Conservation (phyloP, 2,888 invertebrate species). For the Charanyca ferruginea region DNA sequence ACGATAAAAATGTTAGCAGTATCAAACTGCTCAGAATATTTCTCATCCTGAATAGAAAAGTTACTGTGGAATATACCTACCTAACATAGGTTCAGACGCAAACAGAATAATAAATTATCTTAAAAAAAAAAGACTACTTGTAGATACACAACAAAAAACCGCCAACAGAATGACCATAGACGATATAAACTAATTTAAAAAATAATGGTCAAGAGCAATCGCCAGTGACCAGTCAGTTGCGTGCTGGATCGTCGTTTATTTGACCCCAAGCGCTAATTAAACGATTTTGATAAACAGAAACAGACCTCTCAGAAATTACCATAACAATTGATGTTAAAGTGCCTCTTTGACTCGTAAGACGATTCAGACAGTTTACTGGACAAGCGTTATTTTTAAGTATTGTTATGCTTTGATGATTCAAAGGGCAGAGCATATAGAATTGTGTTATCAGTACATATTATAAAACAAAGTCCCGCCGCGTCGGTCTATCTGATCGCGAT, state of each 20-base stretch:
- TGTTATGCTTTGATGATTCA: background rate
- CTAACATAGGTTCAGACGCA: background rate
- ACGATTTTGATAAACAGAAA: conserved; percentile 74
- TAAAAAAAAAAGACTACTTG: background rate
- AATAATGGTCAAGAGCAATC: conserved; percentile 20
- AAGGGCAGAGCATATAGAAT: background rate
- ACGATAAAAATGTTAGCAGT: conserved; percentile 1
- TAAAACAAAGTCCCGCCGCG: too few relatives aligned
- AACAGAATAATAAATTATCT: background rate
- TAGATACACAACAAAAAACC: background rate
- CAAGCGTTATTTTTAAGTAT: conserved; percentile 16
- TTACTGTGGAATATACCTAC: background rate
- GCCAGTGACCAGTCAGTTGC: conserved; percentile 58
- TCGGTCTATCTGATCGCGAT: too few relatives aligned
- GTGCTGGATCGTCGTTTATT: conserved; percentile 66
- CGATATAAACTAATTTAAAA: conserved; percentile 23
- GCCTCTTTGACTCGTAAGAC: conserved; percentile 37
- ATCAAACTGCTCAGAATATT: conserved; percentile 2
- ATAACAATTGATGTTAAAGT: conserved; percentile 60
- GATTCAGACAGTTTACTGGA: conserved; percentile 20
- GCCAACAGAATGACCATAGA: conserved; percentile 12
- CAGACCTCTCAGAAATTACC: conserved; percentile 61
- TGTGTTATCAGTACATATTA: too few relatives aligned
- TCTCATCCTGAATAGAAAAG: background rate
- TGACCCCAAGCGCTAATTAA: conserved; percentile 70